These are phyloP conservation scores for Chrysolina oricalcia DNA, from an alignment of 2,888 invertebrate species.

Conservation along the genomic window DNA sequence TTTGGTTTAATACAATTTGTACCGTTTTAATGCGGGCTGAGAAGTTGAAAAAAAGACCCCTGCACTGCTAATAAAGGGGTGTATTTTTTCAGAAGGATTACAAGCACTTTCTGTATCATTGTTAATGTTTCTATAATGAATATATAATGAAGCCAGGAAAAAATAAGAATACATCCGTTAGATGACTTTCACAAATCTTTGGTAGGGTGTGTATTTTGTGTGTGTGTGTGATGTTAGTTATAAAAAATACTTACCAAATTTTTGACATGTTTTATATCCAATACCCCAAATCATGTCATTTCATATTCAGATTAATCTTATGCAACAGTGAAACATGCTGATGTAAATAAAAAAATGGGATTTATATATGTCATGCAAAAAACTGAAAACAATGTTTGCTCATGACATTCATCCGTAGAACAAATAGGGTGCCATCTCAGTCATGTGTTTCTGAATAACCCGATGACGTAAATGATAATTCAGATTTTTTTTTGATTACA, in stretches of 20 bases:
- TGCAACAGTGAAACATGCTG: constrained; percentile 35
- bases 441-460: background rate
- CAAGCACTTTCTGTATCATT: constrained; percentile 53
- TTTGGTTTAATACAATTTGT: constrained; percentile 52
- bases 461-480: background rate
- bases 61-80: constrained; percentile 50
- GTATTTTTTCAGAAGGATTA: constrained; percentile 52
- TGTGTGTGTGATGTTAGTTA: constrained; percentile 44
- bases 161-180: constrained; percentile 42
- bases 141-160: constrained; percentile 45
- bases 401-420: constrained; percentile 32
- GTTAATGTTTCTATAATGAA: constrained; percentile 49
- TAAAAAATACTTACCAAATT: constrained; percentile 67
- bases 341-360: constrained; percentile 25
- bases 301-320: constrained; percentile 40
- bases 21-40: constrained; percentile 46
- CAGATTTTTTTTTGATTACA: background rate
- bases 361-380: constrained; percentile 30
- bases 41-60: constrained; percentile 48
- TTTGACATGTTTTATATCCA: constrained; percentile 66
- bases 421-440: constrained; percentile 11
- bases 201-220: constrained; percentile 36
- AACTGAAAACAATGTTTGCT: constrained; percentile 10
- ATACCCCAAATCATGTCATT: constrained; percentile 68
- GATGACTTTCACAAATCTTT: constrained; percentile 44